Conservation (phyloP, 2,888 invertebrate species). For the Drosophila affinis region DNA sequence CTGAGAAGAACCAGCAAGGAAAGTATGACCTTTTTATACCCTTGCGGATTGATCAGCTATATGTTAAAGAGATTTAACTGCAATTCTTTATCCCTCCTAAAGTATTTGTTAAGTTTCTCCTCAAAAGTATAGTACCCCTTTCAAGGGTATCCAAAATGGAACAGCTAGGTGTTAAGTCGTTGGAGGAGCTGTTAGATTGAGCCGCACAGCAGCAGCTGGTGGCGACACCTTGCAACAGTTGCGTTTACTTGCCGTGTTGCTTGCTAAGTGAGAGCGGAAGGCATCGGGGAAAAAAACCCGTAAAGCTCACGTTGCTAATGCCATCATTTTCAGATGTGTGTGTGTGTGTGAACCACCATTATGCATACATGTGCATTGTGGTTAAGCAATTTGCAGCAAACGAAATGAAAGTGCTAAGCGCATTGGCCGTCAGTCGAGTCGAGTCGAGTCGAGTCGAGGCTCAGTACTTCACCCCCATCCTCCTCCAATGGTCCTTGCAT, state of each 20-base stretch:
- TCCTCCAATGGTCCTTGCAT: not conserved
- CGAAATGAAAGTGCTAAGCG: conserved; percentile 76
- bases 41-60: not conserved
- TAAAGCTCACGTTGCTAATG: conserved; percentile 64
- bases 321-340: conserved; percentile 41
- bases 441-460: not conserved
- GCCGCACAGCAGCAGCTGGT: conserved; percentile 63
- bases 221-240: conserved; percentile 71
- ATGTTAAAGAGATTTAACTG: not conserved
- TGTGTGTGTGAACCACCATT: conserved; percentile 17
- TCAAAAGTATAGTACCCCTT: not conserved
- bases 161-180: conserved; percentile 64
- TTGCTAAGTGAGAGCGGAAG: conserved; percentile 10
- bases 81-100: conserved; percentile 13
- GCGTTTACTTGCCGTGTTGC: conserved; percentile 21
- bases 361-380: conserved; percentile 66
- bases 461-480: not conserved
- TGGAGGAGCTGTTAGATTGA: conserved; percentile 60
- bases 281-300: conserved; percentile 33
- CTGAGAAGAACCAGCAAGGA: conserved; percentile 43
- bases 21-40: not conserved
- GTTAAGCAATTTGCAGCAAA: conserved; percentile 76
- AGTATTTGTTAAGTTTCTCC: not conserved
- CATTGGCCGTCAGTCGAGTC: conserved; percentile 61
- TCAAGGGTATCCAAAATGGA: not conserved